These are phyloP conservation scores for Pseudopleuronectes americanus DNA, from an alignment of 2,797 vertebrate species.

Conservation along the genomic window DNA sequence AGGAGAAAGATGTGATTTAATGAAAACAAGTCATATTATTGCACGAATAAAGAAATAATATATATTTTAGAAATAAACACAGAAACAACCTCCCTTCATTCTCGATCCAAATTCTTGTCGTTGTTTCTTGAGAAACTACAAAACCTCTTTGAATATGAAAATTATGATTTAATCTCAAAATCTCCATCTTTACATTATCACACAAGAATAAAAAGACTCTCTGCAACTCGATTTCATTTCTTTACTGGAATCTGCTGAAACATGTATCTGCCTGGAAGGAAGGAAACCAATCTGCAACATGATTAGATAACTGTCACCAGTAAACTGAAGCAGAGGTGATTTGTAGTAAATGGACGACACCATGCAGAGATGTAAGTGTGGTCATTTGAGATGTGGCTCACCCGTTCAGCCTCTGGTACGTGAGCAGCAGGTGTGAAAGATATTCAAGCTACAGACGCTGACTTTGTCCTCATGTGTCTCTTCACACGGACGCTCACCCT, in stretches of 20 bases:
- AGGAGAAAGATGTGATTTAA: no score
- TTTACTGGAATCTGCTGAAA: conserved; percentile 38
- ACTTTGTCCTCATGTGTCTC: conserved; percentile 49
- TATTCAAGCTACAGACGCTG: neutral
- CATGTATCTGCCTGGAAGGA: conserved; percentile 30
- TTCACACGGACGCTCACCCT: conserved; percentile 51
- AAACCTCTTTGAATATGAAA: no score
- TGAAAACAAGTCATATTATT: no score
- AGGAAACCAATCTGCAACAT: conserved; percentile 43
- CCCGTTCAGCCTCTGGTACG: neutral
- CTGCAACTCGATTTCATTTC: conserved; percentile 4
- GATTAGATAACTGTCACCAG: conserved; percentile 21
- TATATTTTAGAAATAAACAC: no score
- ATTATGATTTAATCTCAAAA: no score
- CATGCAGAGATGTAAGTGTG: conserved; percentile 14
- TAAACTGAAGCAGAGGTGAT: conserved; percentile 24
- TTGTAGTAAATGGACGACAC: conserved; percentile 39
- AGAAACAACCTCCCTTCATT: no score
- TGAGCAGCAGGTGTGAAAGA: conserved; percentile 10
- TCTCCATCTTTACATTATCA: no score
- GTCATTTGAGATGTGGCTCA: conserved; percentile 8
- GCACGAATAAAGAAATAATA: no score
- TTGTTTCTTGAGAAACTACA: no score
- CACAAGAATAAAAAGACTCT: conserved; percentile 16
- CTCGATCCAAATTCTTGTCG: no score